Base-by-base conservation (phyloP, 2,888 invertebrate species). In the Macrophya alboannulata region DNA sequence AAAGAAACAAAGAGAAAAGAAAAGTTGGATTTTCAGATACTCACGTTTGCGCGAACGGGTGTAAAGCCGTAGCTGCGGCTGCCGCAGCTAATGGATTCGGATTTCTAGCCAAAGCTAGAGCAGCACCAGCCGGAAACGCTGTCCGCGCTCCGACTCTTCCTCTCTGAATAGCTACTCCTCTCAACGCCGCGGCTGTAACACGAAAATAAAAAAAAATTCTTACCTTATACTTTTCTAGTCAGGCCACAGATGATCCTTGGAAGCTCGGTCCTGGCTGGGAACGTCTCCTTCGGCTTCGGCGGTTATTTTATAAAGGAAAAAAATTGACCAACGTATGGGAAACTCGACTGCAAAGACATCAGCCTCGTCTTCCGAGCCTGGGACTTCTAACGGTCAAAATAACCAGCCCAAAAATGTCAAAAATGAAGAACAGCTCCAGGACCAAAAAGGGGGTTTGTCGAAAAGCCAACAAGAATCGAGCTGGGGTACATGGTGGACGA, bases 11-110 rank as follows among this genome's bases (percentile, higher is more conserved):
- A 31, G 12, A 45, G 10, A 45, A 74, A 45, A 9, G 21, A 21
- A 74, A 74, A 21, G 21, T 9, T 31, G 72, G 72, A 59, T 37
- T 17, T 43, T 17, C 21, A 4, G 93, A 94, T 96, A 97, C 97
- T 97, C 96, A 97, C 97, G 97, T 90, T 79, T 91, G 97, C 94
- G 98, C 96, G 95, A 98, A 98, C 93, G 98, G 97, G 95, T 97
- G 98, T 94, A 97, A 95, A 94, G 97, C 97, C 93, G 96, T 95
- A 92, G 97, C 96, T 92, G 95, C 96, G 93, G 96, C 96, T 90
- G 96, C 96, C 87, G 96, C 96, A 88, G 94, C 94, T 91, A 96
- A 93, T 65, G 96, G 96, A 87, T 95, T 95, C 74, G 96, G 96
- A 92, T 96, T 96, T 91, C 96, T 95, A 87, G 96, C 95, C 88